Percentiles rank a stretch among this genome's conserved stretches.
phyloP scores from a whole-genome alignment of 2,113 vertebrate species.

The Neogobius melanostomus region DNA sequence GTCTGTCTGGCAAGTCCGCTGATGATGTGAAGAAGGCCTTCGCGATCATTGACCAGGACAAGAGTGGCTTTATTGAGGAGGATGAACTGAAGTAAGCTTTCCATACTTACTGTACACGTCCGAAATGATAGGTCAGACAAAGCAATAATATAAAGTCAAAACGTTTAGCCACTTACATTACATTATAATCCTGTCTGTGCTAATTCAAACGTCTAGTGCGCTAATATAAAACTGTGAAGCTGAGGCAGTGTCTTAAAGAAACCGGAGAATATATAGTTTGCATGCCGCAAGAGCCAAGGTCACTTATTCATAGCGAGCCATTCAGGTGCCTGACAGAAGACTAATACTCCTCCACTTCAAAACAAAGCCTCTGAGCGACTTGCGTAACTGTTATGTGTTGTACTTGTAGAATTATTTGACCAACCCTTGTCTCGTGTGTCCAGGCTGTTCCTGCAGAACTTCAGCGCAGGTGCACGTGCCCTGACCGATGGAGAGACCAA shows the following conservation, averaged over 20 bases:
- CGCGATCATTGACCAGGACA: slow-evolving; percentile 83
- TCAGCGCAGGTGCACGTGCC: slow-evolving; percentile 65
- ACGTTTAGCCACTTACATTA: background rate
- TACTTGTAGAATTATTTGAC: background rate
- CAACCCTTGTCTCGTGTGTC: background rate
- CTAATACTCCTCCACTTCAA: background rate
- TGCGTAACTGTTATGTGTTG: background rate
- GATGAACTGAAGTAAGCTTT: slow-evolving; percentile 80
- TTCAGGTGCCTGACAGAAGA: slow-evolving; percentile 2
- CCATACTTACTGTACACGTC: background rate
- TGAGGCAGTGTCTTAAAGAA: background rate
- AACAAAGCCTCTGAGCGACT: background rate
- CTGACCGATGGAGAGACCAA: slow-evolving; percentile 77
- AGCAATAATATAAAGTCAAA: background rate
- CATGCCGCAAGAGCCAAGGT: slow-evolving; percentile 8
- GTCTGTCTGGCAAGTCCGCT: slow-evolving; percentile 72
- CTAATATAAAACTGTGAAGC: background rate
- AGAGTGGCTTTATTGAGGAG: slow-evolving; percentile 84
- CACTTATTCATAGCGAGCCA: slow-evolving; percentile 7
- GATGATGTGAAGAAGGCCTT: slow-evolving; percentile 81
- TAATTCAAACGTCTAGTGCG: background rate
- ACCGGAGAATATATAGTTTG: slow-evolving; percentile 8
- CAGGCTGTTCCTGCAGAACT: slow-evolving; percentile 83
- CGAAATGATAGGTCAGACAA: background rate
- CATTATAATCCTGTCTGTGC: background rate